phyloP scores from a whole-genome alignment of 1,140 invertebrate genomes.

The Sesamia nonagrioides region DNA sequence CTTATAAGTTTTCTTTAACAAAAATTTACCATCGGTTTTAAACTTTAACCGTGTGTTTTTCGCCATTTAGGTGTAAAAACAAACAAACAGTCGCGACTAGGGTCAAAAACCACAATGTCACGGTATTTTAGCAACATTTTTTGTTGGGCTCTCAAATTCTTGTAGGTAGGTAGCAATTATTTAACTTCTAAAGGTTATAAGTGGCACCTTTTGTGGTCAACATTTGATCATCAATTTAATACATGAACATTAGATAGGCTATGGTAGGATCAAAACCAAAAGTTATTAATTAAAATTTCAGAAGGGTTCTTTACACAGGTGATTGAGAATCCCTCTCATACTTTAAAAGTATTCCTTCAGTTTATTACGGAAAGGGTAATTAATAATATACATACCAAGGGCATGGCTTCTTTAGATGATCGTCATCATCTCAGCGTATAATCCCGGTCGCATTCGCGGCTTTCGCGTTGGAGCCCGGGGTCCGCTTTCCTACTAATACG shows the following conservation, averaged over 20 bases:
- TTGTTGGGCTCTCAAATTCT: constrained; percentile 22
- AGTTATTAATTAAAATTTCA: no score
- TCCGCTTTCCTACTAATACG: no score
- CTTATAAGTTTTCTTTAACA: background rate
- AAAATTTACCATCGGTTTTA: background rate
- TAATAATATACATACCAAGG: no score
- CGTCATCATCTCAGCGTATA: no score
- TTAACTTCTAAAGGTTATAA: constrained; percentile 28
- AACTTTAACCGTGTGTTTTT: constrained; percentile 32
- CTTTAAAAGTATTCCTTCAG: no score
- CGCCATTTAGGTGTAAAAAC: constrained; percentile 34
- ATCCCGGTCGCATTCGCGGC: no score
- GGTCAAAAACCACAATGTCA: constrained; percentile 50
- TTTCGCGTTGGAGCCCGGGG: no score
- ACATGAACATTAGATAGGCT: no score
- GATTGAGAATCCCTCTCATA: no score
- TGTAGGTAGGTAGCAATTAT: background rate
- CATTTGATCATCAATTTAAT: background rate
- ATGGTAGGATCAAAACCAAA: background rate
- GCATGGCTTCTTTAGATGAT: no score
- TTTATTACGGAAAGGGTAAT: no score
- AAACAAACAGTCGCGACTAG: constrained; percentile 12
- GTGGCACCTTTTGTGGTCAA: constrained; percentile 26
- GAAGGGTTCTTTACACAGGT: no score
- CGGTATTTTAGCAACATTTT: constrained; percentile 6